phyloP scores from a whole-genome alignment of 2,113 vertebrate genomes.

The Hydropotes inermis region DNA sequence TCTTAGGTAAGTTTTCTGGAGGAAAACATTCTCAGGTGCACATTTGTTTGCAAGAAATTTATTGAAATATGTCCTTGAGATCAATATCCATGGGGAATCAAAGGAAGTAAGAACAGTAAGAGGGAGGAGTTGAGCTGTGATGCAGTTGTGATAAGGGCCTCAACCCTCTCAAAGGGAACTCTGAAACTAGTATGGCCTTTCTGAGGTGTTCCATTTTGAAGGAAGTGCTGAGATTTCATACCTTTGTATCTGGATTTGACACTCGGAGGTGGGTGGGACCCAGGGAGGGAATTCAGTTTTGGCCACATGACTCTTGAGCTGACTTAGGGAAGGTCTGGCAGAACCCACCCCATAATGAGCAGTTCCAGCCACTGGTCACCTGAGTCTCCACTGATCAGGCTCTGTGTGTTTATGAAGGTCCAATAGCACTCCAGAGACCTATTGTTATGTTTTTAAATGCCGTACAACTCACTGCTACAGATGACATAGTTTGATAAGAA shows the following conservation, averaged over 20 bases:
- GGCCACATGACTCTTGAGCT: background rate
- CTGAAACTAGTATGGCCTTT: background rate
- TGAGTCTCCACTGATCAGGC: background rate
- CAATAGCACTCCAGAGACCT: background rate
- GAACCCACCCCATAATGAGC: background rate
- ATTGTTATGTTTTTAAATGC: background rate
- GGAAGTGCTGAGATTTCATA: background rate
- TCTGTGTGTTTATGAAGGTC: background rate
- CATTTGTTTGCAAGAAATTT: background rate
- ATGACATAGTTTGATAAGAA: background rate
- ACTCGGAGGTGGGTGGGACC: background rate
- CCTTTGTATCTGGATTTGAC: background rate
- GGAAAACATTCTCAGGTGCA: background rate
- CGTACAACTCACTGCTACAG: background rate
- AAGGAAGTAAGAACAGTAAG: background rate
- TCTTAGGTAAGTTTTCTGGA: background rate
- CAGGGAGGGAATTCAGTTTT: background rate
- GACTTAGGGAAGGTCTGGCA: background rate
- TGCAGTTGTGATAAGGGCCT: background rate
- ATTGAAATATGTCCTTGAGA: background rate
- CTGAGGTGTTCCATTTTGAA: background rate
- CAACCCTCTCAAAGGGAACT: background rate
- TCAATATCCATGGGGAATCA: background rate
- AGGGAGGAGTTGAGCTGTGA: background rate
- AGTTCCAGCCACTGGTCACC: background rate